These are phyloP conservation scores for Acrossocheilus fasciatus DNA, from an alignment of 2,797 vertebrate species.

Conservation along the genomic window DNA sequence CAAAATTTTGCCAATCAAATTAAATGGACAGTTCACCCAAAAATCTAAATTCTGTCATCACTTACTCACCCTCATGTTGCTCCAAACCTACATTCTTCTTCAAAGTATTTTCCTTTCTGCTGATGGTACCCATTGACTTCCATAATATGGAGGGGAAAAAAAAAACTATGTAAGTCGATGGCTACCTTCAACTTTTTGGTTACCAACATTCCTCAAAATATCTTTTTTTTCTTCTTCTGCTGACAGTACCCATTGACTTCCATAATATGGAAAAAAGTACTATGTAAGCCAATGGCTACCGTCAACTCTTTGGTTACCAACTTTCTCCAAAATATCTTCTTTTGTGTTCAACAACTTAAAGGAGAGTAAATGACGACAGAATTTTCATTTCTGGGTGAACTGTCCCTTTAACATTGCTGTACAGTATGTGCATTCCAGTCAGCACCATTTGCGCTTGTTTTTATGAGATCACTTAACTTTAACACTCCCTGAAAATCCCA, in stretches of 20 bases:
- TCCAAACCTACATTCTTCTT: not conserved
- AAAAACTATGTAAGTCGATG: no score
- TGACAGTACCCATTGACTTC: not conserved
- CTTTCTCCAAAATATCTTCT: not conserved
- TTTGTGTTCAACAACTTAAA: not conserved
- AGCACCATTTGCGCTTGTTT: not conserved
- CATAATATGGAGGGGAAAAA: no score
- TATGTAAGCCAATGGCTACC: not conserved
- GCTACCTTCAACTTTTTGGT: not conserved
- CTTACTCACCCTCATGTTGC: not conserved
- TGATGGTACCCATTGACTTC: no score
- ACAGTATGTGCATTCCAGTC: not conserved
- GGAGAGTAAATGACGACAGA: not conserved
- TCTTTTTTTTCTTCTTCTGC: not conserved
- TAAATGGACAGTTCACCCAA: not conserved
- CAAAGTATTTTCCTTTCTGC: no score
- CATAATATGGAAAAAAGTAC: not conserved
- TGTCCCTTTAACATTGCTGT: not conserved
- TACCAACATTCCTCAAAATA: not conserved
- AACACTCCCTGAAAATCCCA: slow-evolving; percentile 18
- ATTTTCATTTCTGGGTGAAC: not conserved
- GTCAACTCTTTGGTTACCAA: no score
- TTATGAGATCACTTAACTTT: not conserved
- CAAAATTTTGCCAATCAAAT: no score
- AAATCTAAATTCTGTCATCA: not conserved